These are phyloP conservation scores for Asobara japonica DNA, from an alignment of 1,140 invertebrate genomes.

Conservation along the genomic window DNA sequence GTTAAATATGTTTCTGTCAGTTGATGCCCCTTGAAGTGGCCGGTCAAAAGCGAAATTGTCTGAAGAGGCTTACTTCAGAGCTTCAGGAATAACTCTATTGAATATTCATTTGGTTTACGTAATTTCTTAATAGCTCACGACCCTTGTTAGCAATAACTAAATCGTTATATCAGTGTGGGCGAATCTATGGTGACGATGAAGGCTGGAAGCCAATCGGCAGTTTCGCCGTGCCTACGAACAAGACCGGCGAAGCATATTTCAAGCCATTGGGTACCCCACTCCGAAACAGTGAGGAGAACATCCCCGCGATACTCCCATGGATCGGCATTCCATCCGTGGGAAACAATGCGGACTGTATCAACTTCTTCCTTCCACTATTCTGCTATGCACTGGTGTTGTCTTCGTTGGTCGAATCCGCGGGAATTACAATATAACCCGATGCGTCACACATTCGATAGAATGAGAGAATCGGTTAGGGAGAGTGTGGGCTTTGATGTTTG, in stretches of 20 bases:
- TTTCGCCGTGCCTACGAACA: slow-evolving; percentile 44
- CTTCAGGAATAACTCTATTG: too few relatives aligned
- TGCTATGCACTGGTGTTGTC: slow-evolving; percentile 8
- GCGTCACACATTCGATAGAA: slow-evolving; percentile 9
- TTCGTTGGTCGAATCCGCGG: slow-evolving; percentile 6
- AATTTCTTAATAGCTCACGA: too few relatives aligned
- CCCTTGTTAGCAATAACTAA: too few relatives aligned
- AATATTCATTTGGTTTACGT: too few relatives aligned
- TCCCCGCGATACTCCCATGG: slow-evolving; percentile 41
- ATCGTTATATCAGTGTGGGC: too few relatives aligned
- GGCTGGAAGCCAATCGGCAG: slow-evolving; percentile 45
- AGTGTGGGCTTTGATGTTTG: slow-evolving; percentile 27
- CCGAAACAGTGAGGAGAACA: slow-evolving; percentile 20
- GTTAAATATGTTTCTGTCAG: too few relatives aligned
- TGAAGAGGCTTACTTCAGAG: too few relatives aligned
- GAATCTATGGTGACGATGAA: slow-evolving; percentile 18
- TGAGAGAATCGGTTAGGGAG: not conserved
- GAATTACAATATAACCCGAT: slow-evolving; percentile 31
- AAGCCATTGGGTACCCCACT: slow-evolving; percentile 42
- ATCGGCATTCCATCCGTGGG: slow-evolving; percentile 60
- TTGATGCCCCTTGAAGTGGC: too few relatives aligned
- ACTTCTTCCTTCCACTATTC: slow-evolving; percentile 55
- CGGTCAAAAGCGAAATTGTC: too few relatives aligned
- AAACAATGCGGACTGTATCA: slow-evolving; percentile 58
- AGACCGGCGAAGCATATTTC: slow-evolving; percentile 53